Conservation (phyloP, 2,797 vertebrate genomes). For the Acanthopagrus latus region DNA sequence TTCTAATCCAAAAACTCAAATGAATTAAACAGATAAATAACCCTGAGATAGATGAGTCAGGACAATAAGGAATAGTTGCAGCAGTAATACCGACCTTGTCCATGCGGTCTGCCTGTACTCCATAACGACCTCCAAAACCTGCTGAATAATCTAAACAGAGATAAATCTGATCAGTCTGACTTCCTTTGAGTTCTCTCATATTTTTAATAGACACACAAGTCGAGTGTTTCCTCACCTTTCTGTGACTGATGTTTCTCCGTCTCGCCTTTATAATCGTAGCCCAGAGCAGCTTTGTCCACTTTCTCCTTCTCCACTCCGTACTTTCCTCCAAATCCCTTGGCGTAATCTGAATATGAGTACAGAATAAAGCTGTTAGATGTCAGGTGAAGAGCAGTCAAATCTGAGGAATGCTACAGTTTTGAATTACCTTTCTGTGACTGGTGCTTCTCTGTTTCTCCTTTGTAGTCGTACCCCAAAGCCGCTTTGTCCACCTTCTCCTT, state of each 20-base stretch:
- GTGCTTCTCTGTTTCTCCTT: conserved; percentile 90
- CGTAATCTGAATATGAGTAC: conserved; percentile 84
- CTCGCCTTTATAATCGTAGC: conserved; percentile 84
- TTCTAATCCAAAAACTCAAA: neutral
- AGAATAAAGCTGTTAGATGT: neutral
- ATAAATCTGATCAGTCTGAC: conserved; percentile 4
- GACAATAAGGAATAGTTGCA: neutral
- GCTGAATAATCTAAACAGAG: conserved; percentile 90
- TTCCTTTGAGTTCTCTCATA: neutral
- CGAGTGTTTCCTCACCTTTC: conserved; percentile 76
- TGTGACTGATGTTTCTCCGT: conserved; percentile 88
- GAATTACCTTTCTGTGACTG: conserved; percentile 89
- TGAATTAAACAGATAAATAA: neutral
- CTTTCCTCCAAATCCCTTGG: conserved; percentile 93
- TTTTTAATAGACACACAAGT: neutral
- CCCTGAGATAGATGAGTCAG: neutral
- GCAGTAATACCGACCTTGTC: conserved; percentile 88
- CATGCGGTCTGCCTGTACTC: conserved; percentile 92
- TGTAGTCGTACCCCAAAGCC: conserved; percentile 92
- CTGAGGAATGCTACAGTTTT: neutral
- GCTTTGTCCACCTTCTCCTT: conserved; percentile 91
- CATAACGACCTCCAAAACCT: conserved; percentile 94
- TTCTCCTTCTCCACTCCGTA: conserved; percentile 92
- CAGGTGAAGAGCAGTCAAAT: neutral
- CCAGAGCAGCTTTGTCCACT: conserved; percentile 85